Conservation (phyloP, 2,113 vertebrate species). For the Mormoops blainvillei region DNA sequence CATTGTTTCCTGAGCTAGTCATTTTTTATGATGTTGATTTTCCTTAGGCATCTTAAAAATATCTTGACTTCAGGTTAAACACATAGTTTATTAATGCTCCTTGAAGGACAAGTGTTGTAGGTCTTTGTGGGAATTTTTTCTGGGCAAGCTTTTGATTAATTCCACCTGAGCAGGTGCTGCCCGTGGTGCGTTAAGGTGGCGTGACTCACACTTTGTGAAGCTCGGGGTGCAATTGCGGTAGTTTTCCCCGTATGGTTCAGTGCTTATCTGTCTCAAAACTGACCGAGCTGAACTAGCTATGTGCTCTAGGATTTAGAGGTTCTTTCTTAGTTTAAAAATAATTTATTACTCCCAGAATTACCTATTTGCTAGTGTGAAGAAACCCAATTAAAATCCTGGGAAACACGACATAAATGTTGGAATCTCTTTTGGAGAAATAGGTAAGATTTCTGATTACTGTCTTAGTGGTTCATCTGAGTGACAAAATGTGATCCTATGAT, state of each 20-base stretch:
- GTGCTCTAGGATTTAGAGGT: not conserved
- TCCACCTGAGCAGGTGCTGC: not conserved
- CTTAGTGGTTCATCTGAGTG: not conserved
- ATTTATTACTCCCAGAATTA: slow-evolving; percentile 3
- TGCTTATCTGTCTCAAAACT: slow-evolving; percentile 20
- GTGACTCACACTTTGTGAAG: not conserved
- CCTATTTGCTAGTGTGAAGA: slow-evolving; percentile 16
- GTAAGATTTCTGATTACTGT: slow-evolving; percentile 24
- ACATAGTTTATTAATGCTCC: not conserved
- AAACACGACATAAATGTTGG: not conserved
- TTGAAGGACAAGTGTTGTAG: slow-evolving; percentile 9
- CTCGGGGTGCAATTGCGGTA: not conserved
- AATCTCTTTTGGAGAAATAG: not conserved
- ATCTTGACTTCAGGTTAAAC: not conserved
- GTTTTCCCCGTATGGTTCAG: not conserved
- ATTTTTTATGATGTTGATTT: slow-evolving; percentile 4
- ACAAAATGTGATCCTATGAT: not conserved
- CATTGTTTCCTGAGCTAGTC: not conserved
- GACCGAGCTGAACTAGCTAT: not conserved
- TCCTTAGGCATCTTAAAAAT: slow-evolving; percentile 23
- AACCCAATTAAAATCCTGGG: not conserved
- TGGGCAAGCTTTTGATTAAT: not conserved
- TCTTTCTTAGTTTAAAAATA: slow-evolving; percentile 30
- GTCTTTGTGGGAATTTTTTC: not conserved
- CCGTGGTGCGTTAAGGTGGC: not conserved